Evolutionary conservation across 2,888 invertebrate species (phyloP).

Genomic region (Tetramorium bicarinatum): DNA sequence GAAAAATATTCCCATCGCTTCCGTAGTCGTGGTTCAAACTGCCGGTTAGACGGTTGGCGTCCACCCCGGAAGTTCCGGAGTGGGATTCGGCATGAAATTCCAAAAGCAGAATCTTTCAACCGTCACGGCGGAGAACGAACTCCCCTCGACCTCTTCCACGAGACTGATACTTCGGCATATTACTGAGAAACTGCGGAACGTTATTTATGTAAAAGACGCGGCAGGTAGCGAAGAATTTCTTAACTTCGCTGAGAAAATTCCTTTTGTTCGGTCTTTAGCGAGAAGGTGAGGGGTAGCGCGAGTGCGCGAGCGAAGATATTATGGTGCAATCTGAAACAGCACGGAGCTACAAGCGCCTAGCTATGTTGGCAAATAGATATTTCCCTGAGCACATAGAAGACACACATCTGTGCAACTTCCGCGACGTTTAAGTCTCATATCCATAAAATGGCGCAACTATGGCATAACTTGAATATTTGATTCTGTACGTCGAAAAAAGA

Average conservation of each 20-base stretch:
- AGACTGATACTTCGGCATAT: conserved; percentile 41
- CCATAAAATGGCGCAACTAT: conserved; percentile 18
- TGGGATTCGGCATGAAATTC: conserved; percentile 48
- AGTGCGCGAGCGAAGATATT: conserved; percentile 25
- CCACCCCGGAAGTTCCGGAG: conserved; percentile 36
- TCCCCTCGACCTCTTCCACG: conserved; percentile 20
- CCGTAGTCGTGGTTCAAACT: conserved; percentile 33
- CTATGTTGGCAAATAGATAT: conserved; percentile 43
- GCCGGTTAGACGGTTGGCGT: conserved; percentile 46
- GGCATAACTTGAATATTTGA: conserved; percentile 37
- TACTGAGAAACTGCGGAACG: conserved; percentile 44
- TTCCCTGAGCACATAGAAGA: conserved; percentile 17
- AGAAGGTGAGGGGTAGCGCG: background rate
- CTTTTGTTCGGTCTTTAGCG: conserved; percentile 32
- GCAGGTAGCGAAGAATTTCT: conserved; percentile 47
- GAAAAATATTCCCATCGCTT: conserved; percentile 52
- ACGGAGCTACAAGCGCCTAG: conserved; percentile 3
- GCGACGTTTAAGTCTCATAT: conserved; percentile 34
- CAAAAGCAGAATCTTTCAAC: conserved; percentile 42
- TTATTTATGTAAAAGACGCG: conserved; percentile 51
- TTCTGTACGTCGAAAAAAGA: background rate
- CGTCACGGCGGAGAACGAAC: background rate
- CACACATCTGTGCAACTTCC: conserved; percentile 5
- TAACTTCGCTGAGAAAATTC: conserved; percentile 47
- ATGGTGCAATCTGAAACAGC: conserved; percentile 40